These are phyloP conservation scores for Miichthys miiuy DNA, from an alignment of 2,797 vertebrate species.

Conservation along the genomic window DNA sequence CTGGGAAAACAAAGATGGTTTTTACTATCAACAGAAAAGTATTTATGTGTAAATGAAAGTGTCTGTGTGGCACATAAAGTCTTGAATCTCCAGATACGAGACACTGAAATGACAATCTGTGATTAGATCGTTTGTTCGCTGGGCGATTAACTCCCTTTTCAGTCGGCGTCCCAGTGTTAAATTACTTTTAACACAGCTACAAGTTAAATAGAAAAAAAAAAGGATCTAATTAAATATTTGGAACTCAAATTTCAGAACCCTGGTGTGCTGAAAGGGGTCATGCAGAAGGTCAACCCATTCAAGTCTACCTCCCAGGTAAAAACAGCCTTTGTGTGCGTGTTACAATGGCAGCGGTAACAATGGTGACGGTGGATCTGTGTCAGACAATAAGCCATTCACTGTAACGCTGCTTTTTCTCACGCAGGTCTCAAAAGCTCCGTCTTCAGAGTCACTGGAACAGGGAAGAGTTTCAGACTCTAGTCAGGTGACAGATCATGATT, in stretches of 20 bases:
- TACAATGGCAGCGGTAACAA: too few relatives aligned
- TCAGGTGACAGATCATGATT: constrained; percentile 49
- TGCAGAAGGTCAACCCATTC: constrained; percentile 76
- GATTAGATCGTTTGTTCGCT: not conserved
- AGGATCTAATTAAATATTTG: not conserved
- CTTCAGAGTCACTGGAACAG: constrained; percentile 51
- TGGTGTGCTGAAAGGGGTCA: constrained; percentile 57
- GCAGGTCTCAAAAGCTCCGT: constrained; percentile 54
- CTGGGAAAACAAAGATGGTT: too few relatives aligned
- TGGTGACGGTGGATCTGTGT: not conserved
- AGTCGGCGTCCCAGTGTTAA: not conserved
- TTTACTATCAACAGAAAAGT: too few relatives aligned
- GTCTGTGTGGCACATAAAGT: too few relatives aligned
- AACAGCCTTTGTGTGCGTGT: not conserved
- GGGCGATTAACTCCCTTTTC: not conserved
- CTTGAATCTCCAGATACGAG: not conserved
- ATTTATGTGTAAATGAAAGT: too few relatives aligned
- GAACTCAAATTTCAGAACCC: constrained; percentile 56
- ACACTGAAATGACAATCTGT: not conserved
- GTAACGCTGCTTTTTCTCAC: not conserved
- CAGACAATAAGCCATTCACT: not conserved
- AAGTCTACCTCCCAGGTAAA: constrained; percentile 69
- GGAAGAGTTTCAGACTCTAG: constrained; percentile 13
- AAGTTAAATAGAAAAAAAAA: not conserved
- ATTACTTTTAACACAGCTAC: not conserved